A percentile compares a stretch with the other conserved stretches of the same genome.
Conservation (phyloP, 2,888 invertebrate genomes). For the Nebria salina region DNA sequence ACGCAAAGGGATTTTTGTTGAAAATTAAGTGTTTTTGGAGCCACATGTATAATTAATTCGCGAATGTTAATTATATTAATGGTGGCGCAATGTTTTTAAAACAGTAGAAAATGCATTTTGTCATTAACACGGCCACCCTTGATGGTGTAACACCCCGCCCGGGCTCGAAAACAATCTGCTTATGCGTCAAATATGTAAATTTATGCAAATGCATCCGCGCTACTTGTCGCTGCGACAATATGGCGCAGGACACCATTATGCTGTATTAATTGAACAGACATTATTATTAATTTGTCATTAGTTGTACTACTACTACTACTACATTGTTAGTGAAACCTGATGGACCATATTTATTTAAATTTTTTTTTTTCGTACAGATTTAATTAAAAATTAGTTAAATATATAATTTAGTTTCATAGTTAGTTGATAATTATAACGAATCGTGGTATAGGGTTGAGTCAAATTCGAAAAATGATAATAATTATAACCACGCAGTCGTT, state of each 20-base stretch:
- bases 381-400: too few species aligned
- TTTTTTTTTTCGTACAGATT: neutral
- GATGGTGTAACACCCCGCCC: conserved; percentile 27
- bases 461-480: neutral
- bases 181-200: conserved; percentile 42
- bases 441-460: neutral
- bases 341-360: neutral
- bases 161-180: conserved; percentile 37
- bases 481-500: neutral
- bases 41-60: neutral
- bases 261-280: conserved; percentile 63
- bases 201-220: conserved; percentile 31
- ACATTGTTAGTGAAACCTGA: neutral
- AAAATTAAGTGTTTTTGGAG: too few species aligned
- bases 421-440: neutral
- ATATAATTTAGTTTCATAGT: neutral
- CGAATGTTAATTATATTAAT: neutral
- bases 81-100: conserved; percentile 3
- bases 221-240: conserved; percentile 31
- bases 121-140: conserved; percentile 38
- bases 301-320: conserved; percentile 37
- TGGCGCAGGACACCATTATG: conserved; percentile 58
- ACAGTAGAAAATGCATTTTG: conserved; percentile 36
- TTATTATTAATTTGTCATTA: conserved; percentile 64
- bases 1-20: too few species aligned